Percentiles rank a stretch among this genome's conserved stretches.
These are phyloP conservation scores for Megalonaias nervosa DNA, from an alignment of 1,140 invertebrate species.

Conservation along the genomic window DNA sequence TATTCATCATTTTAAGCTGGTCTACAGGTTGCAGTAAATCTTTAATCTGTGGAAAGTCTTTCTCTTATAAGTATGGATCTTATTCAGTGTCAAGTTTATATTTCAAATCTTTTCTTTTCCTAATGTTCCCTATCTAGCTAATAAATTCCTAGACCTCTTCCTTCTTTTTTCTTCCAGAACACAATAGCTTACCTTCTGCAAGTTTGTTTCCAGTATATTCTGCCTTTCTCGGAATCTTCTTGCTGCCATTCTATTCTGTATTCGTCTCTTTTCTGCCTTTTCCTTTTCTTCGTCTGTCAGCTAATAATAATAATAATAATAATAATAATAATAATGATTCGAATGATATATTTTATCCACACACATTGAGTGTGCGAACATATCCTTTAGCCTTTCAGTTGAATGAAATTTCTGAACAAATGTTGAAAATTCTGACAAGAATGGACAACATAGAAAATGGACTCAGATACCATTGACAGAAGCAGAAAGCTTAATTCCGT, in stretches of 20 bases:
- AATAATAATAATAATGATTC: too few species aligned
- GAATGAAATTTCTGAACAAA: too few species aligned
- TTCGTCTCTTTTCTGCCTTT: slow-evolving; percentile 40
- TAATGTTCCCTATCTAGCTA: not conserved
- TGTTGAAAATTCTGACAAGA: too few species aligned
- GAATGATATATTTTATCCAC: too few species aligned
- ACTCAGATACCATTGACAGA: too few species aligned
- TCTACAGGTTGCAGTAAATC: not conserved
- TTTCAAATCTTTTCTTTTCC: not conserved
- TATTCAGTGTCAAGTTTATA: not conserved
- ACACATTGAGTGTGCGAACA: too few species aligned
- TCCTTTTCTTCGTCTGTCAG: slow-evolving; percentile 45
- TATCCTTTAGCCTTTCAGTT: too few species aligned
- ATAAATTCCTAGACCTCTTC: not conserved
- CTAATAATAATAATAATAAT: slow-evolving; percentile 13
- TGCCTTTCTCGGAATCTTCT: slow-evolving; percentile 49
- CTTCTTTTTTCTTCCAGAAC: not conserved
- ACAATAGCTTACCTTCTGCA: slow-evolving; percentile 41
- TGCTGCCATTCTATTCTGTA: slow-evolving; percentile 51
- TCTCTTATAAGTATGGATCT: too few species aligned
- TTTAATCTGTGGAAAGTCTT: not conserved
- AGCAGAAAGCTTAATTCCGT: too few species aligned
- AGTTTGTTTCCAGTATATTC: slow-evolving; percentile 35
- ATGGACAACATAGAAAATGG: too few species aligned
- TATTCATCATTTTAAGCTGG: not conserved